Percentiles rank a stretch among this genome's conserved stretches.
Evolutionary conservation across 2,888 invertebrate species (phyloP).

Genomic region (Xylota segnis): DNA sequence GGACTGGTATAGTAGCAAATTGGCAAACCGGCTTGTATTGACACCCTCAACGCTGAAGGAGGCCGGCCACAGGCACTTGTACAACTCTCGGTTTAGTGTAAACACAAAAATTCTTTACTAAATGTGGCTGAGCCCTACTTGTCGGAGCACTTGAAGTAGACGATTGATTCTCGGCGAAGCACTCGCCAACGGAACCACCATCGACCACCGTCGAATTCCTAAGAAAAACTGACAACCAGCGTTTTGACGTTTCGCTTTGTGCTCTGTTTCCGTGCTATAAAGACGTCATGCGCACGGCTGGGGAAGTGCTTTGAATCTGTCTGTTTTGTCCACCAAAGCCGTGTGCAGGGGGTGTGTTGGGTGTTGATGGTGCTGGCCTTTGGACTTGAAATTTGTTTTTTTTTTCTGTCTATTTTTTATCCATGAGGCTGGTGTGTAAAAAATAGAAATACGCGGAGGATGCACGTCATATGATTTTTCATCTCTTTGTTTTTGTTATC

Average conservation of each 20-base stretch:
- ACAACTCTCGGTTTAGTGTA: not conserved
- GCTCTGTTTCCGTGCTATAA: not conserved
- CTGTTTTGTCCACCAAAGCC: constrained; percentile 60
- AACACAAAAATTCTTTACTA: constrained; percentile 1
- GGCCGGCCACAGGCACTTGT: constrained; percentile 13
- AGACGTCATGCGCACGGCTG: constrained; percentile 31
- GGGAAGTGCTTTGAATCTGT: constrained; percentile 32
- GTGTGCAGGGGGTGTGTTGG: constrained; percentile 35
- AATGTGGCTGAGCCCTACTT: constrained; percentile 40
- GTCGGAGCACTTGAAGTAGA: constrained; percentile 61
- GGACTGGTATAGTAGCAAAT: not conserved
- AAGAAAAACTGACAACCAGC: constrained; percentile 43
- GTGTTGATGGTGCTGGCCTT: constrained; percentile 31
- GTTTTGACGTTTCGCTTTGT: constrained; percentile 65
- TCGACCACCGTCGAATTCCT: constrained; percentile 33
- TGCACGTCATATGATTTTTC: constrained; percentile 28
- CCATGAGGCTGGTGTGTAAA: not conserved
- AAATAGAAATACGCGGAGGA: constrained; percentile 15
- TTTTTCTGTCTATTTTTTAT: constrained; percentile 22
- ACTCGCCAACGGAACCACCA: constrained; percentile 55
- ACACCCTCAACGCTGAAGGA: constrained; percentile 7
- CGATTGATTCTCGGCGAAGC: constrained; percentile 66
- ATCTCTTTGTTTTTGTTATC: not conserved
- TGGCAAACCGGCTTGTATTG: constrained; percentile 18
- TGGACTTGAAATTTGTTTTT: constrained; percentile 39